Conservation (phyloP, 2,888 invertebrate genomes). For the Xestia c-nigrum region DNA sequence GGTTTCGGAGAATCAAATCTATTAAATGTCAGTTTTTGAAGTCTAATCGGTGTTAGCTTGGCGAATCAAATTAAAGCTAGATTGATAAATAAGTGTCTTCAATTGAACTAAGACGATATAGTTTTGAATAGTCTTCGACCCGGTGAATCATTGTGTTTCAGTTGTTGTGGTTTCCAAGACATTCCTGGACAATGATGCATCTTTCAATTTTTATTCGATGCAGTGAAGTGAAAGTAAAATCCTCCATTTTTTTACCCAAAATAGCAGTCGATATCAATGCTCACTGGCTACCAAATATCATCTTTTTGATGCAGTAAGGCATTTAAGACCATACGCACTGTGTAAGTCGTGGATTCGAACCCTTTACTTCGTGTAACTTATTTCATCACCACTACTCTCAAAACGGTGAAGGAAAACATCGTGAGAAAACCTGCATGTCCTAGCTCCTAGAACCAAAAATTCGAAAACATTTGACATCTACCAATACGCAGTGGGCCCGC, state of each 20-base stretch:
- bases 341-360: no score
- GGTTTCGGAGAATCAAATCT: slow-evolving; percentile 5
- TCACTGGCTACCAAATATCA: background rate
- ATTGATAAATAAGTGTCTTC: slow-evolving; percentile 13
- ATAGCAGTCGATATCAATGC: background rate
- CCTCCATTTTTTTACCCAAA: background rate
- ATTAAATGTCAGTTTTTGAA: slow-evolving; percentile 12
- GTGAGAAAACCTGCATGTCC: no score
- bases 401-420: no score
- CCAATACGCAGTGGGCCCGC: no score
- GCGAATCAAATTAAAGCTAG: slow-evolving; percentile 16
- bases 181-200: slow-evolving; percentile 9
- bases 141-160: slow-evolving; percentile 12
- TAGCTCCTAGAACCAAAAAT: no score
- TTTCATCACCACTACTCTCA: no score
- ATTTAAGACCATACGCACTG: no score
- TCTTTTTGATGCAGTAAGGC: background rate
- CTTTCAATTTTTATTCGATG: background rate
- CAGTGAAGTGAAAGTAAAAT: background rate
- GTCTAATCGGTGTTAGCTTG: slow-evolving; percentile 19
- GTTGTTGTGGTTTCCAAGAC: background rate
- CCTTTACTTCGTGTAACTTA: no score
- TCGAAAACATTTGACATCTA: no score
- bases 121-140: background rate
- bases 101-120: background rate